Percentiles rank a stretch among this genome's conserved stretches.
Conservation (phyloP, 2,888 invertebrate species). For the Arge pagana region DNA sequence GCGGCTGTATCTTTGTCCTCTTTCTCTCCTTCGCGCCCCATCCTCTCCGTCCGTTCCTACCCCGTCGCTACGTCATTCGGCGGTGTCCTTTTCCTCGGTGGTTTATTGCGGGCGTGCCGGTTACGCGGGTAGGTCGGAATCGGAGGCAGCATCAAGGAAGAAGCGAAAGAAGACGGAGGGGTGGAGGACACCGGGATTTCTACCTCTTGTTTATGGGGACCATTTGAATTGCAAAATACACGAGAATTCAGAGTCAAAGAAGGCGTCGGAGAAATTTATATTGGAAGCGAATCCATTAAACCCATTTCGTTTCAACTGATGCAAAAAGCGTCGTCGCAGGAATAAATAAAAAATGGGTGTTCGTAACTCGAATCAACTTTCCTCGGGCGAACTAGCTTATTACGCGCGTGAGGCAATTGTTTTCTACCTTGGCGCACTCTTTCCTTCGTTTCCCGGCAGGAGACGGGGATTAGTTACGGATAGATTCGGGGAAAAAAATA, state of each 20-base stretch:
- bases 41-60: slow-evolving; percentile 8
- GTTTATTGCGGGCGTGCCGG: slow-evolving; percentile 24
- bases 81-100: neutral
- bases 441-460: too few species aligned
- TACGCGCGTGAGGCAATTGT: too few species aligned
- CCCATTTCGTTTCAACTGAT: neutral
- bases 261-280: slow-evolving; percentile 3
- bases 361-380: too few species aligned
- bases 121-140: neutral
- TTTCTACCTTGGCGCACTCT: too few species aligned
- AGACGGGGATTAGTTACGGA: too few species aligned
- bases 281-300: slow-evolving; percentile 12
- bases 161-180: neutral
- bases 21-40: slow-evolving; percentile 6
- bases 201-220: slow-evolving; percentile 40
- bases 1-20: slow-evolving; percentile 23
- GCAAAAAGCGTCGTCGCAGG: neutral
- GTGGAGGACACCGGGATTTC: slow-evolving; percentile 4
- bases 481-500: too few species aligned
- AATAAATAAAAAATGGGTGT: too few species aligned
- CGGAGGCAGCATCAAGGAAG: neutral
- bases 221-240: slow-evolving; percentile 49
- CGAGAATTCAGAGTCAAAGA: slow-evolving; percentile 11
- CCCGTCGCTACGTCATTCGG: neutral
- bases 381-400: too few species aligned